A percentile compares a stretch with the other conserved stretches of the same genome.
Evolutionary conservation across 2,113 vertebrate species (phyloP).

Genomic region (Triplophysa dalaica): DNA sequence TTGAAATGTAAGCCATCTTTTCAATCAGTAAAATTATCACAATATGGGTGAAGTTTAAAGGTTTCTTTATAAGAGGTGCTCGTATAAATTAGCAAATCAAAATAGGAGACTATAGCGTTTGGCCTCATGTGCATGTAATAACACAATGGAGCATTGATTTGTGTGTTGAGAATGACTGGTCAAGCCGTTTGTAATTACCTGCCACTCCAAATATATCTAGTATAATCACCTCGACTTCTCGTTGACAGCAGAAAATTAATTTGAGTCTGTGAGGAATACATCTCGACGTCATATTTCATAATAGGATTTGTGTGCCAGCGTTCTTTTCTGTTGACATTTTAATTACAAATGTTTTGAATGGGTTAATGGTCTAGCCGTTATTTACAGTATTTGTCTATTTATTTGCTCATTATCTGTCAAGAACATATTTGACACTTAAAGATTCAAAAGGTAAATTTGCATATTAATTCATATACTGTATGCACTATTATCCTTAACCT

Average conservation of each 20-base stretch:
- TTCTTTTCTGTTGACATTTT: conserved; percentile 57
- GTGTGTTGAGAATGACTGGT: conserved; percentile 59
- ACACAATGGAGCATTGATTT: conserved; percentile 62
- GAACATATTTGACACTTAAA: conserved; percentile 27
- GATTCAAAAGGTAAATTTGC: neutral
- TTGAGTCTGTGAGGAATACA: conserved; percentile 67
- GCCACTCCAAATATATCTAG: conserved; percentile 61
- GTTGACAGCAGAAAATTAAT: conserved; percentile 74
- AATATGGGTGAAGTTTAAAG: conserved; percentile 17
- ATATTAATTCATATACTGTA: conserved; percentile 1
- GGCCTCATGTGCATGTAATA: conserved; percentile 61
- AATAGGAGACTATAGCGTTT: conserved; percentile 37
- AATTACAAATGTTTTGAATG: conserved; percentile 49
- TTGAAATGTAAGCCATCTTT: no score
- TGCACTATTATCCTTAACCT: neutral
- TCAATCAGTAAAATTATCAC: neutral
- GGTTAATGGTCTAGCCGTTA: conserved; percentile 52
- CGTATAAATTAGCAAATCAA: conserved; percentile 53
- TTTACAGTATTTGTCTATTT: conserved; percentile 57
- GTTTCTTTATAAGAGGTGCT: conserved; percentile 50
- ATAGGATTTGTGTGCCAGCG: conserved; percentile 54
- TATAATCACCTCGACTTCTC: conserved; percentile 63
- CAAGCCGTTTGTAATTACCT: conserved; percentile 65
- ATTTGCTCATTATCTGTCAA: conserved; percentile 28
- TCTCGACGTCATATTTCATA: conserved; percentile 65